phyloP scores from a whole-genome alignment of 2,113 vertebrate species.

The Trachemys scripta region DNA sequence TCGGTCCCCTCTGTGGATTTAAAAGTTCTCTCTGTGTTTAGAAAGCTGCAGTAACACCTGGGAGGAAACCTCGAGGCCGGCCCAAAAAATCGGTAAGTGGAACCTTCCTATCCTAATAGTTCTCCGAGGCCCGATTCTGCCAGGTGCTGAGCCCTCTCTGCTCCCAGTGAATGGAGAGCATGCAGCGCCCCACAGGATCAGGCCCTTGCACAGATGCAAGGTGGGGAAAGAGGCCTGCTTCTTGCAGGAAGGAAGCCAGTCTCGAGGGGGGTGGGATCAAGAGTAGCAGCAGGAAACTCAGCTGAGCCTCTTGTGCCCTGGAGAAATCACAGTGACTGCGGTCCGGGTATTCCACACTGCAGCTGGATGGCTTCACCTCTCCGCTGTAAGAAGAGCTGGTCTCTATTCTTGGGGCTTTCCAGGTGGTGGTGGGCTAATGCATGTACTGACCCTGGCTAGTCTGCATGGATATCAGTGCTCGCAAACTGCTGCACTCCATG shows the following conservation, averaged over 20 bases:
- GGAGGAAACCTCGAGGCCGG: constrained; percentile 92
- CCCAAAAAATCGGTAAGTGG: constrained; percentile 93
- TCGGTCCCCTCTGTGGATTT: not conserved
- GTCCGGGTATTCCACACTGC: not conserved
- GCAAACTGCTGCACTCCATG: too few relatives aligned
- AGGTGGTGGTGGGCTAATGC: not conserved
- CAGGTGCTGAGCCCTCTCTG: not conserved
- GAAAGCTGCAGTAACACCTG: constrained; percentile 89
- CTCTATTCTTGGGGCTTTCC: not conserved
- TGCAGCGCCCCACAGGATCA: not conserved
- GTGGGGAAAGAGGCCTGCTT: not conserved
- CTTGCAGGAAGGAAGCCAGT: constrained; percentile 20
- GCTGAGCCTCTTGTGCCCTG: not conserved
- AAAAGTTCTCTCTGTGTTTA: constrained; percentile 57
- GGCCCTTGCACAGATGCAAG: not conserved
- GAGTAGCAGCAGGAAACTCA: not conserved
- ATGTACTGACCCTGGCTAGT: not conserved
- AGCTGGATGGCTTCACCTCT: fast-evolving
- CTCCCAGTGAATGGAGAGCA: not conserved
- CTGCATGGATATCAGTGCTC: not conserved
- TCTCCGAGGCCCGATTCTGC: not conserved
- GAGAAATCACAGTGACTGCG: not conserved
- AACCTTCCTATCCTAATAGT: not conserved
- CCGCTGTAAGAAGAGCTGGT: fast-evolving
- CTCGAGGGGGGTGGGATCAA: not conserved